phyloP scores from a whole-genome alignment of 2,113 vertebrate genomes.

The Junco hyemalis region DNA sequence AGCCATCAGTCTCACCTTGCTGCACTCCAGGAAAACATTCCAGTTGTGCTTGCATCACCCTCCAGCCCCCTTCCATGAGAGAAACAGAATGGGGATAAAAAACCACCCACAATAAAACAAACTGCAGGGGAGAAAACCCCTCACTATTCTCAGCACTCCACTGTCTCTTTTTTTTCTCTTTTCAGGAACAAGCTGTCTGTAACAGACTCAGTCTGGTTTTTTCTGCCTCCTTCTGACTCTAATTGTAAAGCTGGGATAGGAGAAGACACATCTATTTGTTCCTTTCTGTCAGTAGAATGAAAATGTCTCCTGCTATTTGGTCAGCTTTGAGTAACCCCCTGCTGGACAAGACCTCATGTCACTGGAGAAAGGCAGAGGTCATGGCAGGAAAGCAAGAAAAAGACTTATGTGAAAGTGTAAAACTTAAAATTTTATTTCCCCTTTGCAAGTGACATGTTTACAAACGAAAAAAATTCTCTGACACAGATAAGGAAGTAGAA shows the following conservation, averaged over 20 bases:
- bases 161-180: neutral
- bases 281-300: neutral
- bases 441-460: neutral
- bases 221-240: neutral
- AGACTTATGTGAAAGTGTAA: neutral
- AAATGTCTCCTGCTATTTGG: neutral
- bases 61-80: neutral
- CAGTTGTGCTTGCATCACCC: neutral
- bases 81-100: neutral
- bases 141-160: neutral
- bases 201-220: neutral
- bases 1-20: neutral
- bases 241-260: neutral
- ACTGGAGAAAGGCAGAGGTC: neutral
- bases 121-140: neutral
- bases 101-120: neutral
- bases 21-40: fast-evolving
- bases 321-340: neutral
- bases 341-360: neutral
- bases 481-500: neutral
- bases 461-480: neutral
- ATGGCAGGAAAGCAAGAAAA: neutral
- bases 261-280: neutral
- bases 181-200: neutral
- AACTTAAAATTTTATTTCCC: neutral